These are phyloP conservation scores for Rhagium mordax DNA, from an alignment of 2,888 invertebrate genomes.

Conservation along the genomic window DNA sequence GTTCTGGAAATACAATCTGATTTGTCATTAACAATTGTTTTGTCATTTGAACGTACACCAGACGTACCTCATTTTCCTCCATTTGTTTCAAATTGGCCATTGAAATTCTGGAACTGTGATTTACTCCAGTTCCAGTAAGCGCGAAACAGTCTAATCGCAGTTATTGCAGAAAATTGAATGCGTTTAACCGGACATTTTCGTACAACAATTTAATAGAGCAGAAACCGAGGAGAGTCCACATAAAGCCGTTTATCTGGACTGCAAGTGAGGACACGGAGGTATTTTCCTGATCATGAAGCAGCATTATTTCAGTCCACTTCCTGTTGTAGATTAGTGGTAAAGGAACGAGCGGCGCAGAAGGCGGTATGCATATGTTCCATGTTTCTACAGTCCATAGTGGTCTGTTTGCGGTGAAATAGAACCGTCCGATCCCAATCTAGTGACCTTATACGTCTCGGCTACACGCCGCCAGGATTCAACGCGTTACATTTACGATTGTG, in stretches of 20 bases:
- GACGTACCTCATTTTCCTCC: too few relatives aligned
- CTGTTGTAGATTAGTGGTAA: slow-evolving; percentile 48
- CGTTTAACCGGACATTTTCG: slow-evolving; percentile 42
- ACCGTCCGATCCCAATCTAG: slow-evolving; percentile 46
- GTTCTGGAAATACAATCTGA: too few relatives aligned
- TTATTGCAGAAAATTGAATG: slow-evolving; percentile 43
- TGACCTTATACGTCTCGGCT: slow-evolving; percentile 43
- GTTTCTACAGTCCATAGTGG: slow-evolving; percentile 49
- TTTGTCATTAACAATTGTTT: too few relatives aligned
- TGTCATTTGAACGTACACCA: too few relatives aligned
- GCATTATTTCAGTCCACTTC: slow-evolving; percentile 51
- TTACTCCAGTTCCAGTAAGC: too few relatives aligned
- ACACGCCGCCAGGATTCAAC: slow-evolving; percentile 43
- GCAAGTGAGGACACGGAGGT: slow-evolving; percentile 49
- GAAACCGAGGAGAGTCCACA: slow-evolving; percentile 46
- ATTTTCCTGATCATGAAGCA: slow-evolving; percentile 51
- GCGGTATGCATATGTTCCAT: slow-evolving; percentile 44
- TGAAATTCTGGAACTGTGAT: too few relatives aligned
- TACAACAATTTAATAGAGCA: slow-evolving; percentile 46
- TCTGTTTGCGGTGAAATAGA: slow-evolving; percentile 46
- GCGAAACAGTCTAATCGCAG: slow-evolving; percentile 22
- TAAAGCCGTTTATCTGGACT: slow-evolving; percentile 48
- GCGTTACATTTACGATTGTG: slow-evolving; percentile 51
- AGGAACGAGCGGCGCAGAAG: slow-evolving; percentile 40
- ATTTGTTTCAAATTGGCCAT: too few relatives aligned